phyloP scores from a whole-genome alignment of 1,140 invertebrate genomes.

The Sinonovacula constricta region DNA sequence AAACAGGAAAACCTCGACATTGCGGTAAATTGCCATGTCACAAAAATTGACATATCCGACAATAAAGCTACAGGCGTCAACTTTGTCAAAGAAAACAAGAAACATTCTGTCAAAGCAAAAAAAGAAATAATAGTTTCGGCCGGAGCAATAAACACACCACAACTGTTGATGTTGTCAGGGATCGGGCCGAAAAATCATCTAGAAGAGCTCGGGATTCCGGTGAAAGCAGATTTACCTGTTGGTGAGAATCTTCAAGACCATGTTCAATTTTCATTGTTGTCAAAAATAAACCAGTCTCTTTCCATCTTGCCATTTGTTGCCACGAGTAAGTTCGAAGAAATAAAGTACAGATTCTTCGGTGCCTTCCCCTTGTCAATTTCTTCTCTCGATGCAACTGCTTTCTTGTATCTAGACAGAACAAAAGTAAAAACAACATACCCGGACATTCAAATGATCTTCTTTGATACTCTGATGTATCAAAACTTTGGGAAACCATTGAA shows the following conservation, averaged over 20 bases:
- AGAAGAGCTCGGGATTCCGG: constrained; percentile 9
- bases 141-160: constrained; percentile 92
- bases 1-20: constrained; percentile 9
- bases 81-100: too few species aligned
- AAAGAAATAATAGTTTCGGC: constrained; percentile 79
- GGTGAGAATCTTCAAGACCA: constrained; percentile 3
- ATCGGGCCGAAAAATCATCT: constrained; percentile 80
- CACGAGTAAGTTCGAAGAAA: neutral
- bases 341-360: constrained; percentile 13
- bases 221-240: neutral
- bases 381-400: constrained; percentile 2
- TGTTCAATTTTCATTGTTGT: neutral
- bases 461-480: neutral
- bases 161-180: too few species aligned
- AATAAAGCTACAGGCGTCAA: constrained; percentile 17
- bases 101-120: constrained; percentile 1
- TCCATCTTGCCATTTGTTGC: too few species aligned
- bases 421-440: constrained; percentile 6
- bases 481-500: neutral
- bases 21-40: too few species aligned
- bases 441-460: constrained; percentile 7
- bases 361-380: neutral
- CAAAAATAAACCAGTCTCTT: neutral
- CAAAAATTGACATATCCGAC: neutral
- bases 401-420: neutral